Base-by-base conservation (phyloP, 2,797 vertebrate species). In the Sebastes minor region DNA sequence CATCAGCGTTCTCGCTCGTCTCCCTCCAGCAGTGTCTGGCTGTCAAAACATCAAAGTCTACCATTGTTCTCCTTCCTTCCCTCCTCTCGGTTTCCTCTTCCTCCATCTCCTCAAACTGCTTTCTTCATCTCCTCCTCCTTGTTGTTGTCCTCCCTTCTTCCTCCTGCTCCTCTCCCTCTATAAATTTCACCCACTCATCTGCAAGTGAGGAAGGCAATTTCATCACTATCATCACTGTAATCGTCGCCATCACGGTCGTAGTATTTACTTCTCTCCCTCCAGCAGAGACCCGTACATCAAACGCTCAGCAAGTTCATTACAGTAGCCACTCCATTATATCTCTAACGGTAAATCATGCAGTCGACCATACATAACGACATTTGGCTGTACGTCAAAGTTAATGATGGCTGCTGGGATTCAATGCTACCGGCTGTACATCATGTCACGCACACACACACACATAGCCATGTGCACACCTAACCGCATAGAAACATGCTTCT, bases 331-430 rank as follows among this genome's bases (percentile, higher is more conserved):
- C 86, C 86, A 83, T 91, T 92, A 91, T 87, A 80, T 85, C 77
- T 88, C 74, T 6, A 63, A 81, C 83, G 49, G 80, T 92, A 92
- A 90, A 92, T 94, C 93, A 92, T 76, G 89, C 91, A 90, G 89
- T 81, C 85, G 72, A 86, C 86, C 88, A 61, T 89, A 87, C 84
- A 86, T 89, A 88, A 88, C 25, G 61, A 89, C 88, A 83, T 91
- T 90, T 86, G 90, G 90, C 89, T 89, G 90, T 88, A 79, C 78
- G 86, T 94, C 92, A 92, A 57, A 84, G 78, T 88, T 93, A 95
- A 94, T 89, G 91, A 91, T 85, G 81, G 90, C 86, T 89, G 88
- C 79, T 91, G 82, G 88, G 86, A 46, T 70, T 74, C 74, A 90
- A 86, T 81, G 86, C 76, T 81, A 72, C 82, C 78, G 86, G 74